These are phyloP conservation scores for Tenthredo amoena DNA, from an alignment of 2,888 invertebrate species.

Conservation along the genomic window DNA sequence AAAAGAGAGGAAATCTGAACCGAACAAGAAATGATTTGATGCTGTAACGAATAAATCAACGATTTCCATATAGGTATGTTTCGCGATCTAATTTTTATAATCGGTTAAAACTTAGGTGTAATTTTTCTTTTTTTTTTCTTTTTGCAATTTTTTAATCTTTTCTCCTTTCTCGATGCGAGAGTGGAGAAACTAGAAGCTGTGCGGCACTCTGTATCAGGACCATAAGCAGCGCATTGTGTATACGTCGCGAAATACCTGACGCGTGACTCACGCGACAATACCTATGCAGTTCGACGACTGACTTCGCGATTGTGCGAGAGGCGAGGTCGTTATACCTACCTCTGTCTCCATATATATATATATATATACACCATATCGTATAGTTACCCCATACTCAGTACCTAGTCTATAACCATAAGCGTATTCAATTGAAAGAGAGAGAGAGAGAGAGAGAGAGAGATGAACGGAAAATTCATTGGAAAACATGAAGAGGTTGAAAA, in stretches of 20 bases:
- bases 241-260: conserved; percentile 65
- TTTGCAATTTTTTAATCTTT: no score
- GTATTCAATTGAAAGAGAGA: neutral
- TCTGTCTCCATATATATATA: neutral
- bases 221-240: neutral
- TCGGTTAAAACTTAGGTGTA: neutral
- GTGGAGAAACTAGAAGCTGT: neutral
- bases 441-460: no score
- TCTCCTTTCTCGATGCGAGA: neutral
- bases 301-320: conserved; percentile 41
- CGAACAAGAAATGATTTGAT: no score
- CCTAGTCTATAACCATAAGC: neutral
- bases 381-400: neutral
- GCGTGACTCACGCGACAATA: conserved; percentile 56
- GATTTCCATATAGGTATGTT: no score
- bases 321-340: conserved; percentile 2
- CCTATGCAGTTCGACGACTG: conserved; percentile 49
- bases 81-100: no score
- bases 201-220: neutral
- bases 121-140: neutral
- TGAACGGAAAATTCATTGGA: neutral
- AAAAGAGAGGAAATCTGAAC: no score
- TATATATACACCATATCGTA: neutral
- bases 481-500: neutral
- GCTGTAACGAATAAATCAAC: no score